A percentile compares a stretch with the other conserved stretches of the same genome.
phyloP scores from a whole-genome alignment of 1,140 invertebrate species.

The Akabosia matsudoensis region DNA sequence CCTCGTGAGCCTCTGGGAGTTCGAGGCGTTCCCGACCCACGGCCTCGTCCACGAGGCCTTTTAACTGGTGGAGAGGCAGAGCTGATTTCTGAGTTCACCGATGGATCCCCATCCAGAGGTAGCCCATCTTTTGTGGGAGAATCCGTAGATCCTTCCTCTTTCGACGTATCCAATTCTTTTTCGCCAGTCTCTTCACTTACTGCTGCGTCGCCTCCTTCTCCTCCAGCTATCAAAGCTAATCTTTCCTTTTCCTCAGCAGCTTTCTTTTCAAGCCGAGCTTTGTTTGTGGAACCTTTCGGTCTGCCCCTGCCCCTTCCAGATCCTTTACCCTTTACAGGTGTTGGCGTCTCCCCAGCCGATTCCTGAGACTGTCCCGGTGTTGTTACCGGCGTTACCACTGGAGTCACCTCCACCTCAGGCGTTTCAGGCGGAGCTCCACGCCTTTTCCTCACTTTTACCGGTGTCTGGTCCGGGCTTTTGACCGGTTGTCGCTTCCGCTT shows the following conservation, averaged over 20 bases:
- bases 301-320: constrained; percentile 37
- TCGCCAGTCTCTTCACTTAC: neutral
- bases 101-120: neutral
- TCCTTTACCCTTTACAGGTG: constrained; percentile 16
- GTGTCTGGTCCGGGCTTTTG: constrained; percentile 19
- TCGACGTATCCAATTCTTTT: neutral
- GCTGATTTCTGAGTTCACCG: neutral
- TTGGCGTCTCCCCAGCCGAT: neutral
- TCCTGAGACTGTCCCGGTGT: neutral
- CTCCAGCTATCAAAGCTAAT: neutral
- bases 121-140: neutral
- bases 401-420: neutral
- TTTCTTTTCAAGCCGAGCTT: constrained; percentile 4
- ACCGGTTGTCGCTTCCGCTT: constrained; percentile 35
- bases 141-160: neutral
- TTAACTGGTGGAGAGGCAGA: neutral
- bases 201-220: neutral
- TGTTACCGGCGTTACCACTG: too few species aligned
- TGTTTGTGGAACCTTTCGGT: constrained; percentile 39
- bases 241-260: neutral
- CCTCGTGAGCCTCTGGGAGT: constrained; percentile 4
- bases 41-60: neutral
- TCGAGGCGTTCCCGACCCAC: neutral
- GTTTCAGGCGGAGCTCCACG: constrained; percentile 1
- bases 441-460: constrained; percentile 18